Evolutionary conservation across 2,888 invertebrate species (phyloP), one percentile per base, ranked within the genome.

Genomic region (Listrodromus nycthemerus): DNA sequence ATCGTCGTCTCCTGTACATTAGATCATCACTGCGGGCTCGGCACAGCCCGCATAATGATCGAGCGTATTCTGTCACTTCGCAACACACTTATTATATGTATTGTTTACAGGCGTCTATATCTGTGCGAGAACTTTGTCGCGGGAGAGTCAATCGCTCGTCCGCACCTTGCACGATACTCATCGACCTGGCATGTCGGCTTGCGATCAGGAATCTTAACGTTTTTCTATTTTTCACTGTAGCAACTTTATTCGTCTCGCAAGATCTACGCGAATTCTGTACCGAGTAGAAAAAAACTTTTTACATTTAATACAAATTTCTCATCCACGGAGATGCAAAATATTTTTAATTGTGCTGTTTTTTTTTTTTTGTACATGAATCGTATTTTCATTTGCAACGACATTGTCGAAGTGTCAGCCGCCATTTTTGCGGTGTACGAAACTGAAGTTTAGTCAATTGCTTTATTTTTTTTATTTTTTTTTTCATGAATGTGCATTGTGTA

Each of bases 11-110:
- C 82, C 48, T 76, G 70, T 76, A 87, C 78, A 87, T 91, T 90
- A 90, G 87, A 85, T 90, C 90, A 71, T 86, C 79, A 63, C 66
- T 58, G 82, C 90, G 67, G 90, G 90, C 91, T 90, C 90, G 90
- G 91, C 91, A 71, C 74, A 65, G 61, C 69, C 83, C 86, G 89
- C 87, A 89, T 89, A 89, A 89, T 88, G 84, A 87, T 67, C 80
- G 84, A 82, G 77, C 78, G 83, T 85, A 50, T 84, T 89, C 90
- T 87, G 89, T 91, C 90, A 87, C 86, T 85, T 77, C 82, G 84
- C 83, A 75, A 75, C 73, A 74, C 73, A 27, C 69, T 66, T 66
- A 24, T 79, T 24, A 24, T 24, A 55, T 24, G 55, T 24, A 55
- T 70, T 81, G n/a, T 58, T 61, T 61, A 67, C 70, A 33, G 61